Evolutionary conservation across 2,113 vertebrate genomes (phyloP), one percentile per base, ranked within the genome.

Genomic region (Tautogolabrus adspersus): DNA sequence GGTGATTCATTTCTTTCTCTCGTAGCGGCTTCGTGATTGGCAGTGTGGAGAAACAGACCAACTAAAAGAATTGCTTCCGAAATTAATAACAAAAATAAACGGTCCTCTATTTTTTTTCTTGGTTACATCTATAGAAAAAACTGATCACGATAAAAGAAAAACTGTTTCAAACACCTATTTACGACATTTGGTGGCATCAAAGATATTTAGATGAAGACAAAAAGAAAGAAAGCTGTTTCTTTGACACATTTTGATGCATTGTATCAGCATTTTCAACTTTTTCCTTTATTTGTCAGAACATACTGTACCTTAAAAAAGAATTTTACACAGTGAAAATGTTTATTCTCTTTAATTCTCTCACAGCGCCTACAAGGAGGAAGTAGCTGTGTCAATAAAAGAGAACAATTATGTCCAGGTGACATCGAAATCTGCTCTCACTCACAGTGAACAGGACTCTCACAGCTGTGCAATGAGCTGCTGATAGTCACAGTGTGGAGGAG

Each of bases 391-490:
- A 49, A 26, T 34, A 34, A 47, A 22, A 9, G 30, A 59, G 12
- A 15, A 38, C 0, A 56, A n/a, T 8, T 11, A 56, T 40, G 51
- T 13, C 18, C 42, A 42, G 8, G 2, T 34, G n/a, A 0, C 21
- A 15, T 10, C 44, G 22, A 9, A 57, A 47, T 34, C 30, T 4
- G 30, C 30, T 34, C 37, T 38, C 21, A 23, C n/a, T 73, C 63
- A 13, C 19, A 18, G 1, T 54, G 30, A 72, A 2, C 13, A 40
- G 69, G 3, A 66, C 38, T 51, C 54, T 38, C 49, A 67, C 57
- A 94, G 86, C 49, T 49, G 71, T 47, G 26, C 59, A 21, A 92
- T 79, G 61, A 94, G 85, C 73, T 51, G 71, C 3, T 68, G 40
- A 42, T 87, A 88, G 79, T 89, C 83, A 62, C 80, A 73, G 1